phyloP scores from a whole-genome alignment of 1,140 invertebrate species.

The Mesaphorura yosii region DNA sequence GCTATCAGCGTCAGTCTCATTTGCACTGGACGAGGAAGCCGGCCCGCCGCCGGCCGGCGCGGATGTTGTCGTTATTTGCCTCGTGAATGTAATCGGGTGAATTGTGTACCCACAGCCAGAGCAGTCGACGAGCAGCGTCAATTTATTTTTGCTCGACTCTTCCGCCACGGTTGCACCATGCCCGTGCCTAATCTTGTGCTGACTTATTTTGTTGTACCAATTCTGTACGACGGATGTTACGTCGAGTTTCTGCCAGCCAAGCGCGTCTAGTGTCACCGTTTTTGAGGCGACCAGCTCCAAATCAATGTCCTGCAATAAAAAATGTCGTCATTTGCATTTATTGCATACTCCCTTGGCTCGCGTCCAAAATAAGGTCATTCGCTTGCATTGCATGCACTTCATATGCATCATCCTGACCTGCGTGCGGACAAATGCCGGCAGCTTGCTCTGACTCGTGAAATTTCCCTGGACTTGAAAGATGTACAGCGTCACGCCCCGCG shows the following conservation, averaged over 20 bases:
- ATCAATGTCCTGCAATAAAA: conserved; percentile 31
- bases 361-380: too few species aligned
- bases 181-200: conserved; percentile 31
- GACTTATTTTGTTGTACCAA: conserved; percentile 45
- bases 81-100: conserved; percentile 38
- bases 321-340: not conserved
- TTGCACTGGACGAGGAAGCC: not conserved
- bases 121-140: conserved; percentile 70
- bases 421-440: not conserved
- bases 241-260: conserved; percentile 79
- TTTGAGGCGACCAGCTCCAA: conserved; percentile 44
- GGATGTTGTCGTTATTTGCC: not conserved
- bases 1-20: not conserved
- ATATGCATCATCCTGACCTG: not conserved
- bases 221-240: conserved; percentile 59
- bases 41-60: not conserved
- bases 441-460: conserved; percentile 11
- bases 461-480: conserved; percentile 31
- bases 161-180: too few species aligned
- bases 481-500: conserved; percentile 24
- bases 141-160: too few species aligned
- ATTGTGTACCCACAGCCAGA: conserved; percentile 57
- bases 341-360: too few species aligned
- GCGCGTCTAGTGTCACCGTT: conserved; percentile 50
- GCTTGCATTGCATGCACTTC: not conserved